Base-by-base conservation (phyloP, 2,797 vertebrate genomes). In the Enteromius argenteus region DNA sequence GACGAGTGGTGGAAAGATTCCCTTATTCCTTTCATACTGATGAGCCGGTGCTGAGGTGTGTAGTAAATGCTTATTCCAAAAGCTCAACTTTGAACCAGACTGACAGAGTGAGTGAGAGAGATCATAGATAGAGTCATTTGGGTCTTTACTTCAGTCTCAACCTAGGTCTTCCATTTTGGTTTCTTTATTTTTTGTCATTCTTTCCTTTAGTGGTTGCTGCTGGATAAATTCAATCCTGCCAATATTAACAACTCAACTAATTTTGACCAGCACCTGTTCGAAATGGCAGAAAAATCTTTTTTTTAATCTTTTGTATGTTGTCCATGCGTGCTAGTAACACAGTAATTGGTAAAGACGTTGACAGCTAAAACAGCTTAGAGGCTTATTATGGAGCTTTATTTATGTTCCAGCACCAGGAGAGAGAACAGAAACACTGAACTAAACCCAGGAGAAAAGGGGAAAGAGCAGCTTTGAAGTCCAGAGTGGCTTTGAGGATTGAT, bases 341-440 rank as follows among this genome's bases (percentile, higher is more conserved):
- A 91, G 94, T 95, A 95, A 95, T 95, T 95, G 95, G 93, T 95
- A 94, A 94, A 95, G 94, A 95, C 91, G 93, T 91, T 95, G 94
- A 96, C 94, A 95, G 95, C 93, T 95, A 94, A 95, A 95, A 93
- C 94, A 94, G 94, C 94, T 93, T 90, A 90, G 91, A 90, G 93
- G 94, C 93, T 92, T 93, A 94, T 95, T 95, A 94, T 93, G 90
- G 91, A 91, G 87, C 91, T 95, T 95, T 95, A 95, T 95, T 95
- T 95, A 95, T 95, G 94, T 94, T 95, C 90, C 91, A 92, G 93
- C 90, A 88, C 86, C 89, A 92, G 93, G 93, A 93, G 88, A 93
- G 92, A 90, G 93, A 93, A 93, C 93, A 92, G 93, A 93, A 95
- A 93, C 92, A 90, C 91, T 93, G 92, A 93, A 92, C 91, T 85